Evolutionary conservation across 1,140 invertebrate genomes (phyloP).

Genomic region (Eueides isabella): DNA sequence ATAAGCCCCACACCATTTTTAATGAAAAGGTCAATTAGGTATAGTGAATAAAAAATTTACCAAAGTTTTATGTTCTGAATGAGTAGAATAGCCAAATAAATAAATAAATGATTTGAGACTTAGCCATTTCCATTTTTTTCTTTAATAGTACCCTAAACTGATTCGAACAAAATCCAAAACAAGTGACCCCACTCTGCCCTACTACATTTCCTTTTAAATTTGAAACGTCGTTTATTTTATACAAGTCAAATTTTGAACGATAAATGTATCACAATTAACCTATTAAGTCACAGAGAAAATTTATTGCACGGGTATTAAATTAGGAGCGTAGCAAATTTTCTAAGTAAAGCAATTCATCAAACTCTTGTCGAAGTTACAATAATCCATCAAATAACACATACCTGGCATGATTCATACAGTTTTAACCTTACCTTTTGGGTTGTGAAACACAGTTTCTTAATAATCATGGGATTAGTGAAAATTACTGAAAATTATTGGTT

Average conservation of each 20-base stretch:
- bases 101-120: too few species aligned
- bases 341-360: constrained; percentile 31
- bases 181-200: too few species aligned
- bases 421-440: background rate
- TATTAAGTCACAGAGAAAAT: constrained; percentile 14
- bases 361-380: constrained; percentile 26
- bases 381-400: constrained; percentile 27
- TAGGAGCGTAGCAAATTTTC: constrained; percentile 17
- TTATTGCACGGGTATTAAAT: constrained; percentile 18
- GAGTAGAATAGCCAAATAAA: too few species aligned
- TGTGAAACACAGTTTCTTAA: background rate
- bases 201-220: background rate
- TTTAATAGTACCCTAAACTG: too few species aligned
- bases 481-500: too few species aligned
- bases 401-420: constrained; percentile 28
- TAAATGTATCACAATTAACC: background rate
- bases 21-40: too few species aligned
- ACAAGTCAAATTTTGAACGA: background rate
- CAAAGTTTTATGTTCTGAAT: too few species aligned
- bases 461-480: too few species aligned
- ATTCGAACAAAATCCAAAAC: too few species aligned
- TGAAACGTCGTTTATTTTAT: background rate
- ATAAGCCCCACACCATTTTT: too few species aligned
- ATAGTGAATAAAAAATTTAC: too few species aligned
- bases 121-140: too few species aligned